Evolutionary conservation across 2,113 vertebrate species (phyloP).

Genomic region (Motacilla tschutschensis): DNA sequence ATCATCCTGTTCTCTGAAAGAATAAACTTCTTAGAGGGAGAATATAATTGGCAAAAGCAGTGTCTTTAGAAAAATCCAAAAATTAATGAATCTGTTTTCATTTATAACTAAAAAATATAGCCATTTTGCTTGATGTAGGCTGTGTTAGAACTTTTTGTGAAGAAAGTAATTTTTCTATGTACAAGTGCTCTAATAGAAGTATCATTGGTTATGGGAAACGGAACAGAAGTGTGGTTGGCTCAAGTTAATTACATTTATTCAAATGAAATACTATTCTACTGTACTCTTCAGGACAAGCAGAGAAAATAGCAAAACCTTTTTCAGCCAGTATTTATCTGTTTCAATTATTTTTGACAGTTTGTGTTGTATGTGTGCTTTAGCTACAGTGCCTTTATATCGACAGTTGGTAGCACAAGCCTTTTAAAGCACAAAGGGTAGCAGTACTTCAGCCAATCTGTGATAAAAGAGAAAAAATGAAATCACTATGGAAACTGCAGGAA

Average conservation of each 20-base stretch:
- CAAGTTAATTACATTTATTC: slow-evolving; percentile 68
- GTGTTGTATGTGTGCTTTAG: slow-evolving; percentile 62
- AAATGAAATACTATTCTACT: slow-evolving; percentile 55
- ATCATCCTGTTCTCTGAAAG: slow-evolving; percentile 7
- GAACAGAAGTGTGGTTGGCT: slow-evolving; percentile 44
- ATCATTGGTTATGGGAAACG: slow-evolving; percentile 32
- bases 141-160: slow-evolving; percentile 61
- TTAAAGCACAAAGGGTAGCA: slow-evolving; percentile 78
- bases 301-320: slow-evolving; percentile 45
- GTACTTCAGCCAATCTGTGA: slow-evolving; percentile 82
- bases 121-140: slow-evolving; percentile 39
- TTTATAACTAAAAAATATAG: slow-evolving; percentile 48
- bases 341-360: slow-evolving; percentile 73
- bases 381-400: slow-evolving; percentile 70
- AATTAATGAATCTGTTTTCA: slow-evolving; percentile 37
- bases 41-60: slow-evolving; percentile 11
- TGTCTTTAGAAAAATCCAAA: slow-evolving; percentile 28
- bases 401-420: slow-evolving; percentile 78
- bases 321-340: slow-evolving; percentile 54
- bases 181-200: slow-evolving; percentile 53
- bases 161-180: slow-evolving; percentile 46
- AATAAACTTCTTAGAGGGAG: slow-evolving; percentile 27
- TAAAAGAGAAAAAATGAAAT: slow-evolving; percentile 81
- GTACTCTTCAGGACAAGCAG: slow-evolving; percentile 33
- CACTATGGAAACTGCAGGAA: slow-evolving; percentile 86